These are phyloP conservation scores for Monochamus saltuarius DNA, from an alignment of 1,140 invertebrate genomes.

Conservation along the genomic window DNA sequence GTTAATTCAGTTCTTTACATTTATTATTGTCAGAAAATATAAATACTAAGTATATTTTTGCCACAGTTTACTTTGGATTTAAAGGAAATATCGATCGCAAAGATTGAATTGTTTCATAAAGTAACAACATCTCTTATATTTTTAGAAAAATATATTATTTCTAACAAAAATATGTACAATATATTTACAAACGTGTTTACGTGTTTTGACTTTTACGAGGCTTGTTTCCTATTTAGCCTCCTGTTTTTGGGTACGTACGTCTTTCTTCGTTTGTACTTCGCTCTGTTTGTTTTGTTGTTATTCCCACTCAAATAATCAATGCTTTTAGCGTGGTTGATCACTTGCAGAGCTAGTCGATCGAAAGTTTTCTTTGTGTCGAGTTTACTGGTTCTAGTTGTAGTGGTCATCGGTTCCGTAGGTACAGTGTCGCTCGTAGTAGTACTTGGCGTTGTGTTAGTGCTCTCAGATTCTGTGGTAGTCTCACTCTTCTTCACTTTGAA, in stretches of 20 bases:
- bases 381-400: slow-evolving; percentile 12
- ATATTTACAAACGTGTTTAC: too few species aligned
- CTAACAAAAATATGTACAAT: too few species aligned
- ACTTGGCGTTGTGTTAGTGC: neutral
- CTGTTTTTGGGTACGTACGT: slow-evolving; percentile 25
- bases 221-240: slow-evolving; percentile 16
- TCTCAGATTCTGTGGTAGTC: neutral
- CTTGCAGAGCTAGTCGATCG: slow-evolving; percentile 39
- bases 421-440: neutral
- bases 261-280: slow-evolving; percentile 31
- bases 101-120: too few species aligned
- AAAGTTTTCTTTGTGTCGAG: slow-evolving; percentile 32
- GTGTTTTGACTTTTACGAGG: too few species aligned
- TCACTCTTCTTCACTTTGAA: slow-evolving; percentile 46
- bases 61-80: too few species aligned
- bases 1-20: too few species aligned
- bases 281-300: slow-evolving; percentile 25
- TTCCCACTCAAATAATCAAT: slow-evolving; percentile 36
- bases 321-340: slow-evolving; percentile 45
- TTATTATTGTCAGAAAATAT: too few species aligned
- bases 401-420: neutral
- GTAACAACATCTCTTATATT: too few species aligned
- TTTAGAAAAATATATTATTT: too few species aligned
- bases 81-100: too few species aligned
- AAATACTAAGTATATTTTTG: too few species aligned